These are phyloP conservation scores for Zosterops pallidus DNA, from an alignment of 2,113 vertebrate genomes.

Conservation along the genomic window DNA sequence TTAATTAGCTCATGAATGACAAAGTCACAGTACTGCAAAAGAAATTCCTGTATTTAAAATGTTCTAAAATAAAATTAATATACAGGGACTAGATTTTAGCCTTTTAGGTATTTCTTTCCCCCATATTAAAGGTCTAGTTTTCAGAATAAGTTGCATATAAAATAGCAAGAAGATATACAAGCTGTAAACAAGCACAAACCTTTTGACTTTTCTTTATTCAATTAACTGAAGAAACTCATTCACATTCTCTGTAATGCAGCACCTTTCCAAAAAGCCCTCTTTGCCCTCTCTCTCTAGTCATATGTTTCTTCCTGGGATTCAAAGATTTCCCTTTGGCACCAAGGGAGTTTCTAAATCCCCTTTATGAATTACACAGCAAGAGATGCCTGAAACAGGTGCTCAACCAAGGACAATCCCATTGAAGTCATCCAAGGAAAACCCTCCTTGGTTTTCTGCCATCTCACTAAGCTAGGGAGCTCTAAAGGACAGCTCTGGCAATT, in stretches of 20 bases:
- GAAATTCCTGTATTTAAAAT: not conserved
- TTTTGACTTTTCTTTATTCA: not conserved
- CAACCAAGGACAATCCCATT: not conserved
- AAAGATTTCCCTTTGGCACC: not conserved
- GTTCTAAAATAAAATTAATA: not conserved
- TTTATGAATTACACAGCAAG: not conserved
- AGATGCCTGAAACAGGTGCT: not conserved
- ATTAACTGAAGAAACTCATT: not conserved
- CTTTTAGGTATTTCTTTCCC: not conserved
- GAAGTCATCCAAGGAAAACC: not conserved
- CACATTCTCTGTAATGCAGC: not conserved
- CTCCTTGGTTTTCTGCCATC: not conserved
- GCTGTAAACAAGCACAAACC: not conserved
- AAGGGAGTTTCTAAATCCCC: not conserved
- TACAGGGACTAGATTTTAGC: not conserved
- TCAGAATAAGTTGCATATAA: not conserved
- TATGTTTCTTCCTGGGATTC: not conserved
- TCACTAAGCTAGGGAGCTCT: not conserved
- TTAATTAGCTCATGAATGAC: not conserved
- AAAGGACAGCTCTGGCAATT: not conserved
- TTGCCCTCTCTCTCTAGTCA: not conserved
- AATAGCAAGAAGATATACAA: not conserved
- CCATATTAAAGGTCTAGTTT: not conserved
- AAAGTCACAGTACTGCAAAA: not conserved
- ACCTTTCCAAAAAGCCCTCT: not conserved